A percentile compares a stretch with the other conserved stretches of the same genome.
phyloP scores from a whole-genome alignment of 2,113 vertebrate genomes.

The Probosciger aterrimus region DNA sequence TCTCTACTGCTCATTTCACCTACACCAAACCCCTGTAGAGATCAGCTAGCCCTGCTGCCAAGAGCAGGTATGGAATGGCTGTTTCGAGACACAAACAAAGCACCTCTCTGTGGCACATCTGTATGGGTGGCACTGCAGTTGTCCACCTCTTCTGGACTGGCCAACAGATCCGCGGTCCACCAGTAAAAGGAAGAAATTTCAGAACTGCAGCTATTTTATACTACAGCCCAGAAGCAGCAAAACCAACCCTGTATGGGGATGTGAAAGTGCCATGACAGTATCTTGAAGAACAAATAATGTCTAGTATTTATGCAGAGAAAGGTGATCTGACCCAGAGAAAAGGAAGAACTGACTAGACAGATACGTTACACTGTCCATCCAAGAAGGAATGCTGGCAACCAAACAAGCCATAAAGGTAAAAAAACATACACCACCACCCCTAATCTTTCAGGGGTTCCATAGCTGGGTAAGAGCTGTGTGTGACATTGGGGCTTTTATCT shows the following conservation, averaged over 20 bases:
- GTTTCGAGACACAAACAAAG: not conserved
- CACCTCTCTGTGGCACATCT: not conserved
- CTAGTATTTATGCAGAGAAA: not conserved
- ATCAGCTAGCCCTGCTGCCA: not conserved
- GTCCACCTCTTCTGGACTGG: not conserved
- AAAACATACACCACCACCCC: fast-evolving
- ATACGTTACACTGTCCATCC: not conserved
- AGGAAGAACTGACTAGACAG: not conserved
- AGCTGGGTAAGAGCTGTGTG: not conserved
- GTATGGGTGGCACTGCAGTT: not conserved
- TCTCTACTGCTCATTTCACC: not conserved
- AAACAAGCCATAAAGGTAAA: not conserved
- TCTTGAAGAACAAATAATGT: not conserved
- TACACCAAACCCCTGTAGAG: not conserved
- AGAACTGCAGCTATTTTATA: not conserved
- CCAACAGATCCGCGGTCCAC: not conserved
- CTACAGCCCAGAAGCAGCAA: not conserved
- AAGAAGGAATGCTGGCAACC: not conserved
- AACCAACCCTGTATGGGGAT: not conserved
- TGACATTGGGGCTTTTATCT: not conserved
- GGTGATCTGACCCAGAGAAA: not conserved
- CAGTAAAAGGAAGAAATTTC: not conserved
- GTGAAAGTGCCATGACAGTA: not conserved
- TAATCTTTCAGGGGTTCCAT: fast-evolving
- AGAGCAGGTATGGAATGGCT: not conserved